A percentile compares a stretch with the other conserved stretches of the same genome.
phyloP scores from a whole-genome alignment of 1,140 invertebrate genomes.

The Ceratosolen fusciceps region DNA sequence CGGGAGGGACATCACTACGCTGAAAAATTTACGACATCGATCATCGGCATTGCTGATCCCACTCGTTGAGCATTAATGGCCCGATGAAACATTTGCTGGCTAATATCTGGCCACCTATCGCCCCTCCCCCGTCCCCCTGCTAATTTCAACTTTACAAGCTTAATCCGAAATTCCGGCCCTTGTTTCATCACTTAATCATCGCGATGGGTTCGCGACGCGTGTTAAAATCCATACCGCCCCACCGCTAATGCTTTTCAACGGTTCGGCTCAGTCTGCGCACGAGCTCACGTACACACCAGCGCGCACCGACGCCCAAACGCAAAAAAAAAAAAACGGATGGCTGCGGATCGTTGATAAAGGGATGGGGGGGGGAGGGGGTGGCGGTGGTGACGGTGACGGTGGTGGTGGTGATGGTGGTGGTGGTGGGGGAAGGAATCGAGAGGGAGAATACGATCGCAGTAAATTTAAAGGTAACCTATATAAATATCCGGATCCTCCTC shows the following conservation, averaged over 20 bases:
- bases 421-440: slow-evolving; percentile 15
- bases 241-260: slow-evolving; percentile 12
- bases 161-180: slow-evolving; percentile 21
- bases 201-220: neutral
- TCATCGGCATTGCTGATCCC: neutral
- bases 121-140: too few relatives aligned
- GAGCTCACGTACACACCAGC: neutral
- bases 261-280: neutral
- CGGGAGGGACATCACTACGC: neutral
- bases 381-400: too few relatives aligned
- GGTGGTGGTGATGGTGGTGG: too few relatives aligned
- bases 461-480: slow-evolving; percentile 51
- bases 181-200: slow-evolving; percentile 34
- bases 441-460: slow-evolving; percentile 54
- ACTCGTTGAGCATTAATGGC: neutral
- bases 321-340: too few relatives aligned
- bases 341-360: neutral
- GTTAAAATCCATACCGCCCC: too few relatives aligned
- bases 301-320: too few relatives aligned
- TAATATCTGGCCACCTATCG: too few relatives aligned
- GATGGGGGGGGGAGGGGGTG: neutral
- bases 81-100: slow-evolving; percentile 22
- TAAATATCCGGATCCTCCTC: slow-evolving; percentile 5
- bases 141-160: slow-evolving; percentile 40
- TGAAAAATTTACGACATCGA: slow-evolving; percentile 7